Base-by-base conservation (phyloP, 2,797 vertebrate species). In the Crenichthys baileyi region DNA sequence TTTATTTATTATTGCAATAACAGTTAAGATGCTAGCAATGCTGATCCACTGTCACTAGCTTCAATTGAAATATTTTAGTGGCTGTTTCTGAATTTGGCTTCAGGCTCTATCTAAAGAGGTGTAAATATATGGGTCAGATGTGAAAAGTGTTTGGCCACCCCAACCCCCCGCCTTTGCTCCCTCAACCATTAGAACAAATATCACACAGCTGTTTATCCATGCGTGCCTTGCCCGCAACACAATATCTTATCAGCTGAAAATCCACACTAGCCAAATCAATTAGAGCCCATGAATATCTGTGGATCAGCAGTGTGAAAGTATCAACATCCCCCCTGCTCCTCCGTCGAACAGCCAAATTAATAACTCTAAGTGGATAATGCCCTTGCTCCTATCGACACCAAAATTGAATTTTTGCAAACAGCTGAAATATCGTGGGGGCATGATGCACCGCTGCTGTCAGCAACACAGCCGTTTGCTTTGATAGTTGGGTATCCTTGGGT, bases 281-380 rank as follows among this genome's bases (percentile, higher is more conserved):
- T 97, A 96, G 91, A 85, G 92, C 79, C 91, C 84, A 92, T 94
- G 95, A 95, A 91, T 95, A 90, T 93, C 90, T 95, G 79, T 86
- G 87, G 88, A 92, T 93, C 94, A 90, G 89, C 89, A 91, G 89
- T 92, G 93, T 93, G 85, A 91, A 91, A 94, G 95, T 93, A 91
- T 90, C 91, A 91, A 84, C 92, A 90, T 89, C 90, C 88, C 87
- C 91, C 80, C 84, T 80, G 92, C 91, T 95, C 88, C 96, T 92
- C 94, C 88, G 91, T 91, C 96, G 95, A 96, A 95, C 85, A 86
- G 92, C 86, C 91, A 93, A 96, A 96, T 96, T 96, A 96, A 96
- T 95, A 95, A 95, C 95, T 94, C 86, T 94, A 96, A 95, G 92
- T 88, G 53, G 94, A 95, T 95, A 96, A 95, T 95, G 94, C 94